Conservation (phyloP, 2,888 invertebrate genomes). For the Papilio protenor region DNA sequence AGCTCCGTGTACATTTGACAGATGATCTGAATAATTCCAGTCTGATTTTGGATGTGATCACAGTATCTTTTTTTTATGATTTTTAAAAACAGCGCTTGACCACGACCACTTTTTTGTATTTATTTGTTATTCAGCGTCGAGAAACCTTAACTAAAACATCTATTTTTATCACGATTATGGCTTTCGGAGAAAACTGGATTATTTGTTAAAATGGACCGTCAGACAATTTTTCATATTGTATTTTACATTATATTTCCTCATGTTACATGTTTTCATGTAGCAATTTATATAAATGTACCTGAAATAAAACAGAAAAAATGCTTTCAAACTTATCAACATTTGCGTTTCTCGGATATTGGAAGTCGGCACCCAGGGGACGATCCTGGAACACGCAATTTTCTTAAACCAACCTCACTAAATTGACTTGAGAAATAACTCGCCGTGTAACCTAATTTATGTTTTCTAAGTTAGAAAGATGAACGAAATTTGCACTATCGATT, state of each 20-base stretch:
- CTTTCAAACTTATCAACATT: constrained; percentile 21
- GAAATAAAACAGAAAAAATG: not conserved
- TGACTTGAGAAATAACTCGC: constrained; percentile 10
- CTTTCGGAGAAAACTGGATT: not conserved
- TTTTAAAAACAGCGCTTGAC: no score
- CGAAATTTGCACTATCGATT: not conserved
- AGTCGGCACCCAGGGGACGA: constrained; percentile 13
- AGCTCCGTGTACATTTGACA: constrained; percentile 40
- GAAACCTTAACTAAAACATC: not conserved
- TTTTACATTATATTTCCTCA: not conserved
- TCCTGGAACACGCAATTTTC: constrained; percentile 20
- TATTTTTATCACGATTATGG: not conserved
- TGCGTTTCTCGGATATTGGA: constrained; percentile 22
- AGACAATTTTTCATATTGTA: not conserved
- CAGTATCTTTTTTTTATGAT: no score
- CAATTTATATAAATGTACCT: constrained; percentile 23
- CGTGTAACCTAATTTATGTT: not conserved
- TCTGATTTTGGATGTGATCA: constrained; percentile 37
- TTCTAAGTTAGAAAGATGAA: not conserved
- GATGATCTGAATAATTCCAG: constrained; percentile 47
- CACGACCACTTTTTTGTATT: no score
- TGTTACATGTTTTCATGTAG: constrained; percentile 41
- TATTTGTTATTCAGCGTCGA: not conserved
- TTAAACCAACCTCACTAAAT: constrained; percentile 16
- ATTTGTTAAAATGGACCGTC: not conserved